Base-by-base conservation (phyloP, 2,113 vertebrate genomes). In the Neopipo cinnamomea region DNA sequence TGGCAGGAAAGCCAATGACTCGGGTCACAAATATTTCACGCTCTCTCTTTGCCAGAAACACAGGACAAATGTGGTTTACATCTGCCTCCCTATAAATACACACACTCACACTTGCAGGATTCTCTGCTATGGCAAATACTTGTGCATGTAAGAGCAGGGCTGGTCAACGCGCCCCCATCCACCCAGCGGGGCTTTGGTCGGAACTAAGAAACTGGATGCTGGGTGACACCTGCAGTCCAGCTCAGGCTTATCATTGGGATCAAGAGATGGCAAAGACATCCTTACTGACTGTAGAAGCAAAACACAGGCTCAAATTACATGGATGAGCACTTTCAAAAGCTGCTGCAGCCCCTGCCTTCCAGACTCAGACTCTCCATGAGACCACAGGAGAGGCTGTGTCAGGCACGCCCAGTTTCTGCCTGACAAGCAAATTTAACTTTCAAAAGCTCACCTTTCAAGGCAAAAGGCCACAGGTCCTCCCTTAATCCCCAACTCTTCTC, bases 11-110 rank as follows among this genome's bases (percentile, higher is more conserved):
- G 95, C 95, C 86, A 96, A 96, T 95, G 95, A 96, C 94, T 96
- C 65, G 91, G 95, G 95, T 97, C 97, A 97, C 97, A 97, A 97
- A 95, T 97, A 97, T 97, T 97, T 97, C 97, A 96, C 93, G 96
- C 97, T 96, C 94, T 84, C 73, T 91, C 79, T 96, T 93, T 96
- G 97, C 97, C 97, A 97, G 96, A 97, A 97, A 96, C 82, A 92
- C 82, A 39, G 94, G 94, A 95, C 95, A 97, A 97, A 97, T 96
- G 95, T 97, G 97, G 92, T 97, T 96, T 95, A 94, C 97, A 97
- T 97, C 97, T 97, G 97, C 80, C 93, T 95, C 86, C 92, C 91
- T 63, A 91, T 94, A 95, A 92, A 95, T 94, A 91, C 81, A 85
- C 91, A 85, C 59, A 56, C 62, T 59, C 68, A 82, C 71, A 89